These are phyloP conservation scores for Ashinkailepas kermadecensis DNA, from an alignment of 2,888 invertebrate genomes.

Conservation along the genomic window DNA sequence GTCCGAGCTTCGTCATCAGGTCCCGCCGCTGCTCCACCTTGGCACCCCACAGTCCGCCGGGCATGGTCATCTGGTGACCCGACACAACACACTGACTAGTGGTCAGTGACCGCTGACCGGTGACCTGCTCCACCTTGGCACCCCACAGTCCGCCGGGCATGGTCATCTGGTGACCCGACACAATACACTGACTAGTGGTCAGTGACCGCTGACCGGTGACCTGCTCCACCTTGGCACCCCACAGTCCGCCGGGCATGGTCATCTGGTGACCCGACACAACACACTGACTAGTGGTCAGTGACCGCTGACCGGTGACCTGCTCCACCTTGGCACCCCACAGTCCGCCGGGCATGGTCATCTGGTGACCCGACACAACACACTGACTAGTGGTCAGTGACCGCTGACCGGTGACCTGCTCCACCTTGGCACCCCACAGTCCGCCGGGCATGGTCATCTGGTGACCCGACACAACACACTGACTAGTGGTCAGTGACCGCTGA, in stretches of 20 bases:
- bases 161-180: conserved; percentile 24
- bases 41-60: conserved; percentile 22
- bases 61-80: conserved; percentile 25
- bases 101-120: too few species aligned
- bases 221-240: conserved; percentile 6
- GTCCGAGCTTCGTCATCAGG: not conserved
- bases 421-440: too few species aligned
- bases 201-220: too few species aligned
- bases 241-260: conserved; percentile 12
- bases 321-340: conserved; percentile 18
- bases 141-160: conserved; percentile 23
- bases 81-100: too few species aligned
- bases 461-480: too few species aligned
- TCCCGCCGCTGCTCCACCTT: not conserved
- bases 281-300: too few species aligned
- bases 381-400: too few species aligned
- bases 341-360: conserved; percentile 10
- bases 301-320: not conserved
- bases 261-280: conserved; percentile 24
- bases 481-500: too few species aligned
- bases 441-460: too few species aligned
- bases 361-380: conserved; percentile 21
- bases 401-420: too few species aligned
- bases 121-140: not conserved
- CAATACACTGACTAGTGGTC: too few species aligned